phyloP scores from a whole-genome alignment of 2,888 invertebrate genomes.

The Leptinotarsa haldemani region DNA sequence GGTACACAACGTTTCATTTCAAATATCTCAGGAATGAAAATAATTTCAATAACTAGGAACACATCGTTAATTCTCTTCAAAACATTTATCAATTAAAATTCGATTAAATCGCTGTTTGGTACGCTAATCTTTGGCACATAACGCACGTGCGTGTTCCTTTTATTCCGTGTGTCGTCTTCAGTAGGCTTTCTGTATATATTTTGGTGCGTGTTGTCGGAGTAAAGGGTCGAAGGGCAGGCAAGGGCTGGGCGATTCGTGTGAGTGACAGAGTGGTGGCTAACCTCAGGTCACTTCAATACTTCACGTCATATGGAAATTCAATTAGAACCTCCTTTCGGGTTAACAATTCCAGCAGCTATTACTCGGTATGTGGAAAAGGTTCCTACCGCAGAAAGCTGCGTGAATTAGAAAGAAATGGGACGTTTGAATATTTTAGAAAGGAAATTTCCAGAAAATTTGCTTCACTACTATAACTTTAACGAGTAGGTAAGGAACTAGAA shows the following conservation, averaged over 20 bases:
- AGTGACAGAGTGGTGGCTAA: constrained; percentile 41
- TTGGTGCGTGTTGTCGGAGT: background rate
- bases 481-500: too few species aligned
- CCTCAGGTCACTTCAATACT: constrained; percentile 49
- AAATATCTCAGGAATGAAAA: too few species aligned
- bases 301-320: constrained; percentile 54
- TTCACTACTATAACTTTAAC: too few species aligned
- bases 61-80: background rate
- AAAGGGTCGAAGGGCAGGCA: constrained; percentile 42
- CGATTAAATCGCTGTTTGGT: constrained; percentile 59
- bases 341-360: constrained; percentile 22
- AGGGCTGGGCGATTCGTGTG: constrained; percentile 41
- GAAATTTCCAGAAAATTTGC: too few species aligned
- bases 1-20: too few species aligned
- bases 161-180: background rate
- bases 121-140: constrained; percentile 56
- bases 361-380: background rate
- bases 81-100: constrained; percentile 56
- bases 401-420: too few species aligned
- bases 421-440: too few species aligned
- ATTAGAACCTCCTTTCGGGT: constrained; percentile 51
- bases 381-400: background rate
- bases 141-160: constrained; percentile 12
- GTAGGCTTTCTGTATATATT: constrained; percentile 14
- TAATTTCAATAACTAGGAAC: background rate